Evolutionary conservation across 2,888 invertebrate species (phyloP), one percentile per base, ranked within the genome.

Genomic region (Carcina quercana): DNA sequence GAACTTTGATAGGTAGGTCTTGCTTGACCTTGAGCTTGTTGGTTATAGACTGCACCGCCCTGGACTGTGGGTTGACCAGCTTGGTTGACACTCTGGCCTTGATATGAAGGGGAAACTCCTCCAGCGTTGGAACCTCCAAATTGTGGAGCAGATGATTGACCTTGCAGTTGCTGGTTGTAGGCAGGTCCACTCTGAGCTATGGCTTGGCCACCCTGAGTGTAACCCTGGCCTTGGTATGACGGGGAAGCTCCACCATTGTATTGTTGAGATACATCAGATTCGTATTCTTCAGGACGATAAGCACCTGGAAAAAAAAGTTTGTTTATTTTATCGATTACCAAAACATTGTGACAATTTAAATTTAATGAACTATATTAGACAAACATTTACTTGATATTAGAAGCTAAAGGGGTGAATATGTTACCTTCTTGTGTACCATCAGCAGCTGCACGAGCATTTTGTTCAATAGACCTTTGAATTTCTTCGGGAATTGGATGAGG

Each of bases 391-490:
- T 13, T 22, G 15, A 13, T 25, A 7, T n/a, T n/a, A n/a, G n/a
- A n/a, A n/a, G n/a, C n/a, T n/a, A 21, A 13, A 19, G 34, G n/a
- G n/a, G n/a, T n/a, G n/a, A n/a, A n/a, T n/a, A n/a, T n/a, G n/a
- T 41, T 59, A 82, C 82, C 83, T 75, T 82, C 79, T 65, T 80
- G 80, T 2, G 67, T 78, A 5, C 83, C 83, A 39, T 78, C 63
- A 11, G 82, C 80, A 3, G 82, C 82, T 8, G 83, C 83, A 22
- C 52, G 61, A 0, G 79, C 76, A 28, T 82, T 83, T 27, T 72
- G 59, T 40, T 82, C 80, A 41, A 83, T 61, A 1, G 82, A 78
- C 43, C 60, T 76, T 39, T 76, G 47, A 29, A 83, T 83, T 40
- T 76, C 82, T 30, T 72, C 78, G 15, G 82, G 83, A 25, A 83